Base-by-base conservation (phyloP, 2,888 invertebrate species). In the Dynastes tityus region DNA sequence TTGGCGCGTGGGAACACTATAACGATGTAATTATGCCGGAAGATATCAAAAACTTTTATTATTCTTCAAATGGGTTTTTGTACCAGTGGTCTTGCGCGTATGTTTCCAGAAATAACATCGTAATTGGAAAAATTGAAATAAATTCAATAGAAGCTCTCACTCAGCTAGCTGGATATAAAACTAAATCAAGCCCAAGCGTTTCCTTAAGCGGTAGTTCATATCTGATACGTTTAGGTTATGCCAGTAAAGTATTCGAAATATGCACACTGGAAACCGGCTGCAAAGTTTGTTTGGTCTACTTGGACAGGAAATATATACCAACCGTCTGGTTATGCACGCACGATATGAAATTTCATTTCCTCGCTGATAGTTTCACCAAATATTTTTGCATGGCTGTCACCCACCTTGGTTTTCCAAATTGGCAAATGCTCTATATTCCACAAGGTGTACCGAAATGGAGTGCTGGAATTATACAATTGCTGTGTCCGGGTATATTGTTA, bases 311-410 rank as follows among this genome's bases (percentile, higher is more conserved):
- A 68, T 84, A 84, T n/a, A 76, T 82, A 22, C 86, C 87, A 0
- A 85, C 82, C 40, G 83, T 88, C 32, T 88, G 88, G 88, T 79
- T 88, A 3, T 85, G 84, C 74, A 84, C 81, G 40, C 82, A 81
- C 13, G 82, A 83, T 8, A 85, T 91, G 45, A 91, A 92, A 16
- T 97, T 97, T 94, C 94, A 95, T 81, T 95, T 93, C 89, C 89
- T 98, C 71, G 94, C 97, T 0, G 93, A 95, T 76, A 93, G 93
- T 32, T 97, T 98, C 85, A 94, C 94, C 11, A 92, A 95, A 81
- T 98, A 97, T 87, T 94, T 97, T 84, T 91, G 97, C 79, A 95
- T 97, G 94, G 93, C 96, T 87, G 90, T 98, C 55, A 95, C 95
- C 2, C 97, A 98, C 87, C 91, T 97, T 68, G 98, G 97, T 0